phyloP scores from a whole-genome alignment of 2,888 invertebrate genomes.

The Lochmaea crataegi region DNA sequence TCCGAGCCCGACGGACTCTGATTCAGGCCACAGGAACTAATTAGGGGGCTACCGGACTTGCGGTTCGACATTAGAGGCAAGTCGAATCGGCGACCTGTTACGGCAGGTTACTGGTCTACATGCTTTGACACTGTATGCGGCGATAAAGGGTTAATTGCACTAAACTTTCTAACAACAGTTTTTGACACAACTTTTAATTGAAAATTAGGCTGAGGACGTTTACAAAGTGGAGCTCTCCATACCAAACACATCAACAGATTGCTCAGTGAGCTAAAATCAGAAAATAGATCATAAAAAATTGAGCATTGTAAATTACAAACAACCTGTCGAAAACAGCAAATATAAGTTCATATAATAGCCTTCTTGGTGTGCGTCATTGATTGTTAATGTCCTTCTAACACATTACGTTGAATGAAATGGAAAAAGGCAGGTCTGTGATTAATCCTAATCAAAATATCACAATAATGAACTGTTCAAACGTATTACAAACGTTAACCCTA shows the following conservation, averaged over 20 bases:
- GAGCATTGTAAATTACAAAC: too few species aligned
- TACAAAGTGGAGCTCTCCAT: background rate
- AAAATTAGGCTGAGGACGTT: background rate
- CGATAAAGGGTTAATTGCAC: conserved; percentile 43
- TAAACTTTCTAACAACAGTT: background rate
- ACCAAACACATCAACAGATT: background rate
- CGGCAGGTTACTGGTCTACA: conserved; percentile 37
- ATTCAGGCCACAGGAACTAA: conserved; percentile 52
- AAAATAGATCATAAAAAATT: background rate
- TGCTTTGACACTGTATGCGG: conserved; percentile 35
- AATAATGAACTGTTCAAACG: too few species aligned
- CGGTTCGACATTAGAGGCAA: conserved; percentile 38
- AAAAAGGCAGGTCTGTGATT: too few species aligned
- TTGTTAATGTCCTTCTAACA: too few species aligned
- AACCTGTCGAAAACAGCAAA: too few species aligned
- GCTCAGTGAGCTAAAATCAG: background rate
- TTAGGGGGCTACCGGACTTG: conserved; percentile 52
- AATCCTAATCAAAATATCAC: too few species aligned
- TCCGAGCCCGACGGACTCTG: conserved; percentile 25
- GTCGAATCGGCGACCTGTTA: conserved; percentile 35
- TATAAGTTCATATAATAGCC: too few species aligned
- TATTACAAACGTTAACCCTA: too few species aligned
- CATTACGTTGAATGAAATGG: too few species aligned
- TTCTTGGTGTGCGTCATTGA: too few species aligned
- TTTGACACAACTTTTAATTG: background rate